Conservation (phyloP, 2,888 invertebrate genomes). For the Dicyrtoma fusca region DNA sequence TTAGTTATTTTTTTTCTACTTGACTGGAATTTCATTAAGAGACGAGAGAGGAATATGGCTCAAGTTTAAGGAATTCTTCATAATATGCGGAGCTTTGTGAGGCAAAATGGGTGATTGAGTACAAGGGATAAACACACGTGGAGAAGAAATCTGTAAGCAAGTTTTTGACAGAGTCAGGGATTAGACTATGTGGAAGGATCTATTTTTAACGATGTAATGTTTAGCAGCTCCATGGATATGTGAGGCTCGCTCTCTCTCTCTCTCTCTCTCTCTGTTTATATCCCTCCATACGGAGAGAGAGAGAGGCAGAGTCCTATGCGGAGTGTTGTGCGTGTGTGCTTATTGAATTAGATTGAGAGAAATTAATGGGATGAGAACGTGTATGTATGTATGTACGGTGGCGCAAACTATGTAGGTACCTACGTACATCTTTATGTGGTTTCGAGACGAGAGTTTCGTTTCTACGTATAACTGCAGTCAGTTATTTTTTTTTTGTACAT, state of each 20-base stretch:
- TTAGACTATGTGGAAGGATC: conserved; percentile 40
- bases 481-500: conserved; percentile 12
- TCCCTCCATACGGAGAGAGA: too few relatives aligned
- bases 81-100: conserved; percentile 21
- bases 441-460: not conserved
- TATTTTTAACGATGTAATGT: conserved; percentile 48
- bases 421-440: not conserved
- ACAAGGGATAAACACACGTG: conserved; percentile 34
- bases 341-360: conserved; percentile 56
- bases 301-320: conserved; percentile 1
- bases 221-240: conserved; percentile 16
- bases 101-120: conserved; percentile 27
- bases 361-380: conserved; percentile 56
- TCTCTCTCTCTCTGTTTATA: conserved; percentile 2
- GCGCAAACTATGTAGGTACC: not conserved
- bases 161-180: conserved; percentile 48
- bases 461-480: conserved; percentile 12
- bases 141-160: conserved; percentile 26
- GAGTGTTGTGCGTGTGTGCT: conserved; percentile 45
- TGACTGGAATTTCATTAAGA: not conserved
- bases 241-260: too few relatives aligned
- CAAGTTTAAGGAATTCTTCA: conserved; percentile 1
- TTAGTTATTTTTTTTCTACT: too few relatives aligned
- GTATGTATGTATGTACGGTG: not conserved
- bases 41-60: conserved; percentile 34